phyloP scores from a whole-genome alignment of 2,888 invertebrate species.

The Phorcus lineatus region DNA sequence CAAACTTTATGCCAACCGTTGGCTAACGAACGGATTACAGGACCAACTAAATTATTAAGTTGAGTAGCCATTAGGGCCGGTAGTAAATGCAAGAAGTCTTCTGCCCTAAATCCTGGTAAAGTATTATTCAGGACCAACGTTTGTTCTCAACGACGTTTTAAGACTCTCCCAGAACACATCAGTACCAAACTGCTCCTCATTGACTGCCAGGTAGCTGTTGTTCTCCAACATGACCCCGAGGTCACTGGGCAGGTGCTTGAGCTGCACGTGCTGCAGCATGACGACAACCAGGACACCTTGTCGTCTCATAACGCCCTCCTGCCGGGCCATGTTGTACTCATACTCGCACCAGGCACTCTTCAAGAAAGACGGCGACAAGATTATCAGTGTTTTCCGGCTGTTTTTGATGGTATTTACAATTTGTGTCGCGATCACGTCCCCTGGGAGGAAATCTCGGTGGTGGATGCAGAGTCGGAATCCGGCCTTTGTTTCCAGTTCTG shows the following conservation, averaged over 20 bases:
- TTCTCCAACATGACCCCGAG: neutral
- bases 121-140: too few relatives aligned
- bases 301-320: conserved; percentile 25
- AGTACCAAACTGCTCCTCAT: neutral
- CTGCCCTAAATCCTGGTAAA: too few relatives aligned
- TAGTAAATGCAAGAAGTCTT: too few relatives aligned
- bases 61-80: too few relatives aligned
- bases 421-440: conserved; percentile 34
- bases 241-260: neutral
- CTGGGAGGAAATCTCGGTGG: conserved; percentile 37
- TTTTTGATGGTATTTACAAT: conserved; percentile 33
- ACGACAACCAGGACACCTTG: conserved; percentile 5
- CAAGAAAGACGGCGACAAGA: conserved; percentile 36
- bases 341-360: conserved; percentile 39
- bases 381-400: conserved; percentile 39
- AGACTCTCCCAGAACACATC: conserved; percentile 5
- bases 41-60: too few relatives aligned
- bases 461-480: conserved; percentile 46
- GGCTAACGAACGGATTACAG: too few relatives aligned
- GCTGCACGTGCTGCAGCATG: conserved; percentile 12
- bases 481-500: conserved; percentile 26
- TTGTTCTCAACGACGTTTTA: too few relatives aligned
- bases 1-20: too few relatives aligned
- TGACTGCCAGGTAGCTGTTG: conserved; percentile 24
- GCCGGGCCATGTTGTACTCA: conserved; percentile 40